Conservation (phyloP, 2,113 vertebrate species). For the Trogon surrucura region DNA sequence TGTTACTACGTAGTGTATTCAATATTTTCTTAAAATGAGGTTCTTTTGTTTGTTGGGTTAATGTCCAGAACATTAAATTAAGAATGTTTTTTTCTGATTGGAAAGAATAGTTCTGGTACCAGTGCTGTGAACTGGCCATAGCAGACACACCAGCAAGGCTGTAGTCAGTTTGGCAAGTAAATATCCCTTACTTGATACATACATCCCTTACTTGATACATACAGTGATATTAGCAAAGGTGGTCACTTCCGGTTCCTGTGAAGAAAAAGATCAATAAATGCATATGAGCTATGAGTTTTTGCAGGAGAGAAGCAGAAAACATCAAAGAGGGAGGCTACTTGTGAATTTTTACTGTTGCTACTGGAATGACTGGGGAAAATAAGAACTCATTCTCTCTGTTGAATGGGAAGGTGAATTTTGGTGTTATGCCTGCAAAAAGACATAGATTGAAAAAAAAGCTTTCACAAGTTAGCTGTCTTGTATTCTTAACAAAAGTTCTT, state of each 20-base stretch:
- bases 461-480: neutral
- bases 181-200: no score
- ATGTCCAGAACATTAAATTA: neutral
- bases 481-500: neutral
- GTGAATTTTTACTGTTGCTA: accelerated
- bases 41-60: neutral
- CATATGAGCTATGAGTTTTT: neutral
- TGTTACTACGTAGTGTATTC: neutral
- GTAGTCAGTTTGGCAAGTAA: neutral
- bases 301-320: neutral
- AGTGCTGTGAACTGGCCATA: neutral
- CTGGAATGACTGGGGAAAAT: neutral
- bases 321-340: neutral
- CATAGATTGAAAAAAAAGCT: neutral
- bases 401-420: neutral
- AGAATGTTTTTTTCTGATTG: neutral
- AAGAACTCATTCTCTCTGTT: neutral
- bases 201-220: no score
- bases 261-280: neutral
- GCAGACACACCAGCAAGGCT: neutral
- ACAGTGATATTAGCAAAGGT: neutral
- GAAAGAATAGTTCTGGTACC: neutral
- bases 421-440: neutral
- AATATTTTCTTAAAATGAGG: neutral
- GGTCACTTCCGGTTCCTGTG: neutral